These are phyloP conservation scores for Rapana venosa DNA, from an alignment of 2,888 invertebrate species.

Conservation along the genomic window DNA sequence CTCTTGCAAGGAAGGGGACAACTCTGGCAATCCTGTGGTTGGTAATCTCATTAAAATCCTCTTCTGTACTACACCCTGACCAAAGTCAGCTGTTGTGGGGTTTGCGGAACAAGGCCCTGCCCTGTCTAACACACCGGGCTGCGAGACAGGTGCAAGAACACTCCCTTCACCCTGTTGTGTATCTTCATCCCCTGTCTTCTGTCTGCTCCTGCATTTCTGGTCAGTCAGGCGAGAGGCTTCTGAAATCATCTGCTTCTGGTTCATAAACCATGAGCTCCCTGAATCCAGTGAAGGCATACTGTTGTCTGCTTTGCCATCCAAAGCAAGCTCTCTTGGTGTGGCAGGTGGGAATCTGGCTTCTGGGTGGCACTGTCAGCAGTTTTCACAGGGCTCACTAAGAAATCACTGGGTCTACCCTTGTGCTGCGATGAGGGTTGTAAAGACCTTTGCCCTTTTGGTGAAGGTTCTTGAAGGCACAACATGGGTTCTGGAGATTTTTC, in stretches of 20 bases:
- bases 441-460: not conserved
- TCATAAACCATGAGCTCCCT: not conserved
- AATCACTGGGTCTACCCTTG: not conserved
- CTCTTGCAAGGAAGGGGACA: not conserved
- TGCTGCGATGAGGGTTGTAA: not conserved
- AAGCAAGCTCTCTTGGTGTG: not conserved
- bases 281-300: not conserved
- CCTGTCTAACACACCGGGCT: too few species aligned
- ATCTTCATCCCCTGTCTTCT: too few species aligned
- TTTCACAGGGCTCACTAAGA: too few species aligned
- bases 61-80: not conserved
- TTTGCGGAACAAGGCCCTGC: too few species aligned
- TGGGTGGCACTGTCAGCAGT: not conserved
- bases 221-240: not conserved
- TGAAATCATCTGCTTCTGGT: not conserved
- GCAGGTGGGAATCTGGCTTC: not conserved
- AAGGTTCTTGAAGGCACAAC: too few species aligned
- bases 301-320: not conserved
- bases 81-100: too few species aligned
- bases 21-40: not conserved
- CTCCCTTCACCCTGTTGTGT: too few species aligned
- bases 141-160: too few species aligned
- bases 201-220: too few species aligned
- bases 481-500: too few species aligned
- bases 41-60: not conserved